Evolutionary conservation across 2,113 vertebrate genomes (phyloP).

Genomic region (Pan troglodytes): DNA sequence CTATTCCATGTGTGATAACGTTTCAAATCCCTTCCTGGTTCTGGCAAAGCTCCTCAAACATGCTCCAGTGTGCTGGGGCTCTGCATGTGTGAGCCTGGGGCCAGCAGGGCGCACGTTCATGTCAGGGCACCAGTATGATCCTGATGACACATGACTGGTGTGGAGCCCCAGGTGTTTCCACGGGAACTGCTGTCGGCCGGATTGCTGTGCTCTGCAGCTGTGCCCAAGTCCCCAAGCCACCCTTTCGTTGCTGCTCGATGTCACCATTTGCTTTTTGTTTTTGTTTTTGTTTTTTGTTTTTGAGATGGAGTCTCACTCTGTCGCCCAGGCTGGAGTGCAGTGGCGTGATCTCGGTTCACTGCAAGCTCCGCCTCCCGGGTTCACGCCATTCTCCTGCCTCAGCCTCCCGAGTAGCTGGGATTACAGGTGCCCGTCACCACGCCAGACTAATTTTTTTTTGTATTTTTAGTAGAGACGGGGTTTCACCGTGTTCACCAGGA

Average conservation of each 20-base stretch:
- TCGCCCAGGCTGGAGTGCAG: no score
- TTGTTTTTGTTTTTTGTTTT: no score
- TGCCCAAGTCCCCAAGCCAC: fast-evolving
- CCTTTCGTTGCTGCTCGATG: fast-evolving
- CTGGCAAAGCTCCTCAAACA: background rate
- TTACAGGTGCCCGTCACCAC: fast-evolving
- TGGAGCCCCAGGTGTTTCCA: background rate
- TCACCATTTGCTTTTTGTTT: fast-evolving
- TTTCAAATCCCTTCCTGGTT: no score
- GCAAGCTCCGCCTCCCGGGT: no score
- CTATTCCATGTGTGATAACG: fast-evolving
- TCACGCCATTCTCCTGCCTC: no score
- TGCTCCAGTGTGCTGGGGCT: fast-evolving
- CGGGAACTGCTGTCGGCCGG: fast-evolving
- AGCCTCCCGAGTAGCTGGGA: no score
- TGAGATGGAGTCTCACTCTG: no score
- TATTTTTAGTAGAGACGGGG: no score
- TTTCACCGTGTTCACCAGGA: no score
- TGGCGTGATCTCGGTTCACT: fast-evolving
- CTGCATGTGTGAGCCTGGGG: background rate
- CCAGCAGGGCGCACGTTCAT: background rate
- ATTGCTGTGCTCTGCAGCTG: no score
- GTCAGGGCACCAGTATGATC: background rate
- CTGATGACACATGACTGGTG: background rate
- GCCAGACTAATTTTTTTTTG: no score